Base-by-base conservation (phyloP, 2,797 vertebrate species). In the Pampus argenteus region DNA sequence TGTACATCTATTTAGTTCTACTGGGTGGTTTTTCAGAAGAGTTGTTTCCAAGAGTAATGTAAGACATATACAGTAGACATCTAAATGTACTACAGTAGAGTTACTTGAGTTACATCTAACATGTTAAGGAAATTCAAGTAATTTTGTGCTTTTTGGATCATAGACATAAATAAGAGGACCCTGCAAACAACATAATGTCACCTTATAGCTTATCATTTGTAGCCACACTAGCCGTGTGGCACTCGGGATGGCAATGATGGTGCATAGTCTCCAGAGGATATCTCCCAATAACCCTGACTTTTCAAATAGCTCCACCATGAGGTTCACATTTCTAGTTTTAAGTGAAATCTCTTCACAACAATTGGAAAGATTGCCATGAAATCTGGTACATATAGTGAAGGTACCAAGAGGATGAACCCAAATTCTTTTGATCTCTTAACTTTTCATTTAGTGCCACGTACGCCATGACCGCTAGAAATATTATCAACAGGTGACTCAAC, bases 1-100 rank as follows among this genome's bases (percentile, higher is more conserved):
- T 36, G 40, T 56, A 22, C 59, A 73, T 69, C 49, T 59, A 65
- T 71, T 31, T 44, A 68, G 52, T 69, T 66, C 44, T 34, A 71
- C 40, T 57, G 31, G 22, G 52, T 26, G 34, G 31, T 8, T 48
- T 38, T 69, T 13, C 22, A 71, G 42, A 28, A 42, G 48, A 47
- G 8, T 44, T 20, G 3, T 55, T 31, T 70, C 49, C 54, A 22
- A 51, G 28, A 54, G 29, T 52, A 28, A 56, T 38, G 44, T 31
- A 40, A 64, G 18, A 57, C 6, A 70, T 49, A 74, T 48, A 23
- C 29, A 65, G 13, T 10, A 42, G 25, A 50, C 9, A 6, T 28
- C 4, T 56, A 54, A 22, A 45, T 66, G 11, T 31, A 18, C 14
- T 20, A 23, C 28, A 59, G 26, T 23, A 26, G 26, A 50, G 47